Conservation (phyloP, 2,888 invertebrate genomes). For the Druceiella hillmani region DNA sequence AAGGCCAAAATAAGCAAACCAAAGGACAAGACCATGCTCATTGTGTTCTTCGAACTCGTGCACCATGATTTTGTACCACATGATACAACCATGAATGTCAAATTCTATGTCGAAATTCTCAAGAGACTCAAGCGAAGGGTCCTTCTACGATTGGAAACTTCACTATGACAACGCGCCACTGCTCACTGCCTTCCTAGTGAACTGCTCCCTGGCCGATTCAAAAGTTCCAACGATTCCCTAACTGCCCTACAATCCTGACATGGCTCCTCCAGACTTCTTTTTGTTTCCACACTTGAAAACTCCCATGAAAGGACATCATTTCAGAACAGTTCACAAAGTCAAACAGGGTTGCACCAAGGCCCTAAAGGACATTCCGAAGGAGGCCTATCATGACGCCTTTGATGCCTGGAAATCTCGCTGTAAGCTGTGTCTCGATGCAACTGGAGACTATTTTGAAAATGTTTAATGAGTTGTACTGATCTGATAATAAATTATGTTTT, state of each 20-base stretch:
- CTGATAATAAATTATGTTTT: constrained; percentile 1
- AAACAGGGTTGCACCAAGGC: constrained; percentile 1
- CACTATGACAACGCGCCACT: neutral
- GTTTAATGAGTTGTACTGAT: neutral
- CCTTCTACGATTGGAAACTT: no score
- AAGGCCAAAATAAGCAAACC: neutral
- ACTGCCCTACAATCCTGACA: constrained; percentile 1
- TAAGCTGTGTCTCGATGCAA: constrained; percentile 6
- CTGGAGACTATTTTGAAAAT: constrained; percentile 1
- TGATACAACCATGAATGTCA: no score
- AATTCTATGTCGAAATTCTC: no score
- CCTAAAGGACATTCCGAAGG: no score
- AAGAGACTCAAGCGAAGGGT: no score
- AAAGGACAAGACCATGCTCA: no score
- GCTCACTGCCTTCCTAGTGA: neutral
- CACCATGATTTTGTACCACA: no score
- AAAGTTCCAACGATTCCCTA: neutral
- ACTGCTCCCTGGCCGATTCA: neutral
- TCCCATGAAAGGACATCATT: constrained; percentile 1
- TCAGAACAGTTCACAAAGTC: constrained; percentile 1
- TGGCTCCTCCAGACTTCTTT: neutral
- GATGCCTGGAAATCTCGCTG: neutral
- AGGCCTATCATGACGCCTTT: constrained; percentile 3
- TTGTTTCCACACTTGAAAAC: neutral
- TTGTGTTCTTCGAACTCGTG: no score